These are phyloP conservation scores for Mirza zaza DNA, from an alignment of 2,113 vertebrate genomes.

Conservation along the genomic window DNA sequence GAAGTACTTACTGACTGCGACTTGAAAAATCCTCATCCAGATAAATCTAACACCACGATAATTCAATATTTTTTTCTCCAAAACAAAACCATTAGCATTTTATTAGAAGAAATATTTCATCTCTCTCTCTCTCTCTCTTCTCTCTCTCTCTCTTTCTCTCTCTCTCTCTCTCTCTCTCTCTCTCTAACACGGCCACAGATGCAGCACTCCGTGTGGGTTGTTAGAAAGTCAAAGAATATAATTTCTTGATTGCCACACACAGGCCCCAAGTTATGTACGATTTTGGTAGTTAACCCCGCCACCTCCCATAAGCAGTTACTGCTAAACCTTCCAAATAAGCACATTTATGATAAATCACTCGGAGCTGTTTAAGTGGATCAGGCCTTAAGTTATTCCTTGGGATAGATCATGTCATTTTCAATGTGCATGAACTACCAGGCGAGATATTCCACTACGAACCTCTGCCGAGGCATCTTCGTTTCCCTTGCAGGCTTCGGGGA, in stretches of 20 bases:
- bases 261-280: slow-evolving; percentile 93
- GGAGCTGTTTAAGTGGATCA: slow-evolving; percentile 68
- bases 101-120: slow-evolving; percentile 72
- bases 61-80: slow-evolving; percentile 72
- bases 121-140: slow-evolving; percentile 2
- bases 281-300: slow-evolving; percentile 96
- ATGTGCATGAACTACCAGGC: not conserved
- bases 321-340: slow-evolving; percentile 91
- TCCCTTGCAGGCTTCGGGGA: slow-evolving; percentile 56
- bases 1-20: slow-evolving; percentile 68
- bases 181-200: slow-evolving; percentile 82
- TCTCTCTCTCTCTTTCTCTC: not conserved
- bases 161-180: not conserved
- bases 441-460: slow-evolving; percentile 65
- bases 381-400: slow-evolving; percentile 72
- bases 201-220: slow-evolving; percentile 85
- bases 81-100: slow-evolving; percentile 72
- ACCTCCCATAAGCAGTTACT: slow-evolving; percentile 89
- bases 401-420: slow-evolving; percentile 70
- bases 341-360: slow-evolving; percentile 90
- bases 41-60: slow-evolving; percentile 72
- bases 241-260: slow-evolving; percentile 90
- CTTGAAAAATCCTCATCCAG: slow-evolving; percentile 61
- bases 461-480: not conserved
- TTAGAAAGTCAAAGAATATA: slow-evolving; percentile 82